Evolutionary conservation across 2,888 invertebrate species (phyloP), one percentile per base, ranked within the genome.

Genomic region (Drosophila recens): DNA sequence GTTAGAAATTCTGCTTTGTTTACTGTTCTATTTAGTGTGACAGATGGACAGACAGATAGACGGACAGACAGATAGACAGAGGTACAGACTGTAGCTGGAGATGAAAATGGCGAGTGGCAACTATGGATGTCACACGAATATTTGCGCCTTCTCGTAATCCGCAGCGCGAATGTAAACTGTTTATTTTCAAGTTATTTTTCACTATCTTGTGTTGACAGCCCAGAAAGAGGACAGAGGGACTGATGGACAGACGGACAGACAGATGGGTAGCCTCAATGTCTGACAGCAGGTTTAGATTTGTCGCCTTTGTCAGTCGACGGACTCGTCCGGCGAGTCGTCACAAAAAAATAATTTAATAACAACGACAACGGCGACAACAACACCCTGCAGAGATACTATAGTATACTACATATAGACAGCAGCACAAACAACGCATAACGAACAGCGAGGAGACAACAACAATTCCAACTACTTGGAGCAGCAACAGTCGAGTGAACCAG

Each of bases 151-250:
- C 43, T 53, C 58, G 66, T 71, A 73, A 67, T 80, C 68, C 78
- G 64, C 65, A 54, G 40, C 51, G 67, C 62, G 67, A 69, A 45
- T 68, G 62, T 73, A 66, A 79, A 79, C 72, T 79, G 79, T 81
- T 81, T 81, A 77, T 77, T 68, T 81, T 75, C 68, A 77, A 81
- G 70, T 81, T 80, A 82, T 80, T 82, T 78, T 80, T 72, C 78
- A 82, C 78, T 78, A 75, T 79, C 75, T 75, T 80, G 71, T 70
- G 74, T 67, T 82, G 77, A 82, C 79, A 81, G 77, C 72, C 20
- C n/a, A 30, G 48, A 33, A 42, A 52, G 51, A 52, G 13, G 20
- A 17, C 40, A 15, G 15, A 15, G 4, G 8, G 23, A 34, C 17
- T 15, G 30, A 43, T 27, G 15, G 56, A 8, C 46, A 3, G 20